Evolutionary conservation across 2,113 vertebrate species (phyloP).

Genomic region (Ceuthmochares aereus): DNA sequence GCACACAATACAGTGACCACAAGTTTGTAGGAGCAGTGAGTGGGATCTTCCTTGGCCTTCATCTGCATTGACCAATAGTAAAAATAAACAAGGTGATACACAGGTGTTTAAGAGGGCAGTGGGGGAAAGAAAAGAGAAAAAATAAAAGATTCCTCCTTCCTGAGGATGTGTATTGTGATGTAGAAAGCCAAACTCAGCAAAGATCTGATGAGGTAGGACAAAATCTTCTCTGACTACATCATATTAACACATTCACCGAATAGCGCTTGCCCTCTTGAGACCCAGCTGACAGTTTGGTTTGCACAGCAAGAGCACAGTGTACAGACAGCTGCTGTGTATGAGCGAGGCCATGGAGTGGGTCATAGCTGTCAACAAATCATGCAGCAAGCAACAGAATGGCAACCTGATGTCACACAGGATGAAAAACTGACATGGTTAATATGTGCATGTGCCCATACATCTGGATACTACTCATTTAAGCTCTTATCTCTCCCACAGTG

Average conservation of each 20-base stretch:
- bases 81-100: background rate
- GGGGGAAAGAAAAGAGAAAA: background rate
- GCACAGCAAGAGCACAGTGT: accelerated
- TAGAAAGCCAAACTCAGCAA: background rate
- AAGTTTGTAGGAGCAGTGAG: background rate
- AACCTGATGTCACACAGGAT: background rate
- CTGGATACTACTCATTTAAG: background rate
- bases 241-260: background rate
- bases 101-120: background rate
- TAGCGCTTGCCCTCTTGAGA: background rate
- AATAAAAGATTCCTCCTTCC: background rate
- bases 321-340: background rate
- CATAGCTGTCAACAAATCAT: background rate
- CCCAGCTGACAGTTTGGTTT: background rate
- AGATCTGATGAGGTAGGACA: background rate
- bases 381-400: background rate
- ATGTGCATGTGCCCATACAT: background rate
- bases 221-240: background rate
- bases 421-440: background rate
- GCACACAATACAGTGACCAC: background rate
- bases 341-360: accelerated
- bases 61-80: background rate
- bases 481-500: background rate
- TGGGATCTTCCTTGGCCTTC: background rate
- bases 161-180: background rate